Base-by-base conservation (phyloP, 2,113 vertebrate genomes). In the Scalopus aquaticus region DNA sequence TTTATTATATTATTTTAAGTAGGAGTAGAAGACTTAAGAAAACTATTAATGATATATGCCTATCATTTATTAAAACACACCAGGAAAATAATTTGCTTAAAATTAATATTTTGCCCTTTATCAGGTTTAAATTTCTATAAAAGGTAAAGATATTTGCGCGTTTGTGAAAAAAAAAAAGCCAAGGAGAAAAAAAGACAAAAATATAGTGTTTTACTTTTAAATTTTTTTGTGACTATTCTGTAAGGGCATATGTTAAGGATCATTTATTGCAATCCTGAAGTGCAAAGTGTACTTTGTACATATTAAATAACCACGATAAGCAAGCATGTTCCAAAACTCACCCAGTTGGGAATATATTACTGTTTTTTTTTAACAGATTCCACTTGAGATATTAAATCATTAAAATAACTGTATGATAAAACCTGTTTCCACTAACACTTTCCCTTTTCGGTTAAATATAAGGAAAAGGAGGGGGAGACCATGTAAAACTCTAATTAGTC, bases 401-500 rank as follows among this genome's bases (percentile, higher is more conserved):
- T 95, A 90, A 92, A 83, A 69, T 49, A 85, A 83, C 11, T 88
- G n/a, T 91, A 79, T 39, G 9, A 82, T 88, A 85, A 91, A 69
- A 58, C 15, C 17, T 16, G 37, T 74, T 88, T 79, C 56, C 78
- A 93, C 83, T 35, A 91, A 82, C 9, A 67, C 89, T 62, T 94
- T 93, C 64, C 5, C 1, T 46, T 78, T 90, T 72, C 90, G 83
- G 42, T 92, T 65, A 46, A 95, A 46, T 37, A 32, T 6, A 51
- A 97, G 92, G 65, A 30, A 95, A 89, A 93, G 13, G 44, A 80
- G 16, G 32, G 62, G 76, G 39, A 9, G 19, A 95, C 0, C 0
- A 91, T 90, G 97, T 94, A 78, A 97, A 96, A 9, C 49, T 85
- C 95, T 93, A 94, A 97, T 95, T 96, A 96, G 89, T 35, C 39